phyloP scores from a whole-genome alignment of 2,888 invertebrate species.

The Trachelus tabidus region DNA sequence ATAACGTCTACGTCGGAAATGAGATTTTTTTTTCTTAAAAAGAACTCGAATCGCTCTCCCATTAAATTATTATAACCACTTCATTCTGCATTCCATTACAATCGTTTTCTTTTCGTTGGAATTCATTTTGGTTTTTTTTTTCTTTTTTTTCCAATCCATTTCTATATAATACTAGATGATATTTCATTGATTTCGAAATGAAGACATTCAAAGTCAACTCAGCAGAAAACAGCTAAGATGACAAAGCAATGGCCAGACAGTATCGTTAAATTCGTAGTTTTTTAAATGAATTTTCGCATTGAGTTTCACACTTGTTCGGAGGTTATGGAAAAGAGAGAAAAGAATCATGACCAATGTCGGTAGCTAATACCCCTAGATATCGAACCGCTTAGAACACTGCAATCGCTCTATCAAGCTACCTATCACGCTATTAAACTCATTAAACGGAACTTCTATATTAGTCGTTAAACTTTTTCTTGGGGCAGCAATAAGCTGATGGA shows the following conservation, averaged over 20 bases:
- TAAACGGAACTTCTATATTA: neutral
- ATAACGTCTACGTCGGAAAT: conserved; percentile 54
- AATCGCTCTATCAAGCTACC: neutral
- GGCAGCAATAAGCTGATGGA: neutral
- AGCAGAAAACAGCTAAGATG: neutral
- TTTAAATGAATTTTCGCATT: neutral
- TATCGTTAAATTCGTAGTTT: neutral
- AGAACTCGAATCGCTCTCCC: conserved; percentile 4
- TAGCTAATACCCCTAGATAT: too few relatives aligned
- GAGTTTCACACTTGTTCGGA: neutral
- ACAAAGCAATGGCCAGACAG: neutral
- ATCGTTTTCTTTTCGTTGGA: neutral
- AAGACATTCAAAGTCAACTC: neutral
- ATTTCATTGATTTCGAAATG: neutral
- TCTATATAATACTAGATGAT: neutral
- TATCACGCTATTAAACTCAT: neutral
- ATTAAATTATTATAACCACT: neutral
- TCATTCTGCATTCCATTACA: neutral
- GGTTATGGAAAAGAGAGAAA: neutral
- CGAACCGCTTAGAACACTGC: too few relatives aligned
- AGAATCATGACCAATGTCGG: neutral
- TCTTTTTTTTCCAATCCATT: neutral
- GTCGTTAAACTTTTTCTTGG: neutral
- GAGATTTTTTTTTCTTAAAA: conserved; percentile 41
- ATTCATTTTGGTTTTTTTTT: neutral